These are phyloP conservation scores for Castor canadensis DNA, from an alignment of 2,113 vertebrate genomes.

Conservation along the genomic window DNA sequence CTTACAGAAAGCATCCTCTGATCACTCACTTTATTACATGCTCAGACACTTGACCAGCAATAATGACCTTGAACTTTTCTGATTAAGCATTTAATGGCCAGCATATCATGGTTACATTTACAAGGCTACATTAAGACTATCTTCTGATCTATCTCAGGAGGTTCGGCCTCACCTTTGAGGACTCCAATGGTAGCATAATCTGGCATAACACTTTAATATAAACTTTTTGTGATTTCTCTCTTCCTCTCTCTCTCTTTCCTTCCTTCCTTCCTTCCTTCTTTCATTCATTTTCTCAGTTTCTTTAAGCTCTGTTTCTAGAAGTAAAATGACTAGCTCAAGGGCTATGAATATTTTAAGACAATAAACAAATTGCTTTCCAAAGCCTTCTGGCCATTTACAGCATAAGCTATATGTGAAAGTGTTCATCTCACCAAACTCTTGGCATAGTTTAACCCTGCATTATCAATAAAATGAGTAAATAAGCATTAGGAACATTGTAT, in stretches of 20 bases:
- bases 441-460: neutral
- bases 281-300: neutral
- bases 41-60: neutral
- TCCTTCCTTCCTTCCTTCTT: too few relatives aligned
- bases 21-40: neutral
- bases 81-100: neutral
- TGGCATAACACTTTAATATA: neutral
- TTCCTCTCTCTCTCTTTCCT: neutral
- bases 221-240: neutral
- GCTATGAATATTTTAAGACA: neutral
- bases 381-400: neutral
- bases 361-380: neutral
- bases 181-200: neutral
- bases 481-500: neutral
- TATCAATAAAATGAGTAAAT: neutral
- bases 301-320: neutral
- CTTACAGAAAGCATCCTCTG: neutral
- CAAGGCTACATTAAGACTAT: neutral
- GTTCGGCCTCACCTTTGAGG: neutral
- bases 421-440: neutral
- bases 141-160: neutral
- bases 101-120: neutral
- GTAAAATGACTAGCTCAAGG: neutral
- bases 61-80: neutral
- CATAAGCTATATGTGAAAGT: neutral